Conservation (phyloP, 2,113 vertebrate genomes). For the Ginglymostoma cirratum region DNA sequence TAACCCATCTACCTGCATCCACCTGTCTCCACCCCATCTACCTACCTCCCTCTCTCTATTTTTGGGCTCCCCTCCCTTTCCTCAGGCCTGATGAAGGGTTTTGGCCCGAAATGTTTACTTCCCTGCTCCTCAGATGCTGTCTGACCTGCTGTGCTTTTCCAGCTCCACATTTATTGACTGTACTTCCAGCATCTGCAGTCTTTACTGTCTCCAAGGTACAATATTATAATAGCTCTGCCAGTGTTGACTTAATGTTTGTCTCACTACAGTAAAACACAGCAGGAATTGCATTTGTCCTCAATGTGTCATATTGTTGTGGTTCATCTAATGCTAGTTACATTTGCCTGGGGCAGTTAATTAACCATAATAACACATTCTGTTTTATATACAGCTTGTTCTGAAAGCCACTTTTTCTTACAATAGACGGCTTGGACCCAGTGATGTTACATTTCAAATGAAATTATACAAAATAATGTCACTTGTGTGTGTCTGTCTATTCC, state of each 20-base stretch:
- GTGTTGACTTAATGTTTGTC: slow-evolving; percentile 79
- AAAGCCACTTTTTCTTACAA: slow-evolving; percentile 67
- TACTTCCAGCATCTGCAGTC: too few species aligned
- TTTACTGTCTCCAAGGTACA: not conserved
- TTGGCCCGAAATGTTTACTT: too few species aligned
- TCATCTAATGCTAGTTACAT: slow-evolving; percentile 67
- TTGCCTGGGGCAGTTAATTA: slow-evolving; percentile 95
- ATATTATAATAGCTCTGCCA: slow-evolving; percentile 63
- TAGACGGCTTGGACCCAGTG: slow-evolving; percentile 55
- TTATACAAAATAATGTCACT: slow-evolving; percentile 51
- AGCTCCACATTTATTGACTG: too few species aligned
- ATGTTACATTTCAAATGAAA: slow-evolving; percentile 62
- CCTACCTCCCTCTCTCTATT: too few species aligned
- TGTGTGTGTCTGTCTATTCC: not conserved
- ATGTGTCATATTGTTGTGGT: slow-evolving; percentile 92
- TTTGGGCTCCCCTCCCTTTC: too few species aligned
- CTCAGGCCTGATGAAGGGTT: too few species aligned
- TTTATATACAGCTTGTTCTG: slow-evolving; percentile 87
- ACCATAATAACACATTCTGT: slow-evolving; percentile 98
- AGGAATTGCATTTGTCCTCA: slow-evolving; percentile 88
- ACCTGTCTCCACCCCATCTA: too few species aligned
- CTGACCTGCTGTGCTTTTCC: too few species aligned
- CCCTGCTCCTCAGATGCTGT: too few species aligned
- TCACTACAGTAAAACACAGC: slow-evolving; percentile 71
- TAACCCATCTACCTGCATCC: too few species aligned